Percentiles rank a stretch among this genome's conserved stretches.
These are phyloP conservation scores for Coronaproctus castanopsis DNA, from an alignment of 2,888 invertebrate genomes.

Conservation along the genomic window DNA sequence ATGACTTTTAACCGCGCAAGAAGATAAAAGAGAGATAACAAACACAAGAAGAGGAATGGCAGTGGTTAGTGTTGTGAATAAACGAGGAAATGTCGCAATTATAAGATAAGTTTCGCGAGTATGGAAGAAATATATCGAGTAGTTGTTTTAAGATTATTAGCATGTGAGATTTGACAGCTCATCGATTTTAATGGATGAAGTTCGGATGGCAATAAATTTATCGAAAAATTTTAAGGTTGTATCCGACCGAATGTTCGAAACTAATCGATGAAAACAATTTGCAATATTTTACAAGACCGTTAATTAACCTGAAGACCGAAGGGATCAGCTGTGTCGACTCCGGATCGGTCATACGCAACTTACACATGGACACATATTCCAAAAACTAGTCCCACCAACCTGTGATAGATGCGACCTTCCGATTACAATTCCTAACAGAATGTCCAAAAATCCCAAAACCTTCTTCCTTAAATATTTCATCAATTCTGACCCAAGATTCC, in stretches of 20 bases:
- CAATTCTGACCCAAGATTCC: no score
- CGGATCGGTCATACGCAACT: no score
- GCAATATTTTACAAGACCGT: neutral
- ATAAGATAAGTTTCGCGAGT: neutral
- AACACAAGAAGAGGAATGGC: neutral
- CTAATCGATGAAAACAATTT: neutral
- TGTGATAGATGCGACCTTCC: no score
- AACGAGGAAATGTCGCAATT: neutral
- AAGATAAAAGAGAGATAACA: neutral
- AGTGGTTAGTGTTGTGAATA: neutral
- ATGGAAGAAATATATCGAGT: neutral
- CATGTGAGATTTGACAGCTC: neutral
- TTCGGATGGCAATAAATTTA: neutral
- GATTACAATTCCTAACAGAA: no score
- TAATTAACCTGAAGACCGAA: no score
- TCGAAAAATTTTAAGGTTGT: neutral
- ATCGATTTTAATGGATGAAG: neutral
- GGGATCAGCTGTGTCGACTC: no score
- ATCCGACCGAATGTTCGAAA: neutral
- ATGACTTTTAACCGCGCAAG: neutral
- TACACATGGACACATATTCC: no score
- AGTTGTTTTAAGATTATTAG: neutral
- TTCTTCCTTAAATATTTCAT: no score
- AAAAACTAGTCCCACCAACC: no score
- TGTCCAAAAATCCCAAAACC: no score